Evolutionary conservation across 1,140 invertebrate genomes (phyloP), one percentile per base, ranked within the genome.

Genomic region (Neelides sp.): DNA sequence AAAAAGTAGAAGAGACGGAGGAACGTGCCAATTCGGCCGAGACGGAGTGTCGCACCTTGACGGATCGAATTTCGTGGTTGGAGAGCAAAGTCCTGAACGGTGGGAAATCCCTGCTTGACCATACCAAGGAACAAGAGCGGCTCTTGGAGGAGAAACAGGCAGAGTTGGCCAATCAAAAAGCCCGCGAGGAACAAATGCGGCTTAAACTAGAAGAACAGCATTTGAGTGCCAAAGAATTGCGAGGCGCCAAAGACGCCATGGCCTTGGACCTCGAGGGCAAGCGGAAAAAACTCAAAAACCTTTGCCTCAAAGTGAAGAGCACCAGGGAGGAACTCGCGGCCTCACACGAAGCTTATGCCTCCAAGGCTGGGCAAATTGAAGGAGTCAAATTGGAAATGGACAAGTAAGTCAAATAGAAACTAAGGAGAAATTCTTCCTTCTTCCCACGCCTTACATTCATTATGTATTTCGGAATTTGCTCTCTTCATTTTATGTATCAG

Each of bases 31-130:
- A 65, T 13, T 64, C 72, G 62, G 71, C 79, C 63, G 68, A 71
- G 61, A 68, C 71, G 69, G 71, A 69, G 23, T 71, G 72, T 59
- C 69, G 73, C 42, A 67, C 69, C 47, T 63, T 80, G 4, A 67
- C 65, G 8, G 54, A 63, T 50, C 72, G 78, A 64, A 72, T 78
- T 56, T 64, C 72, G 47, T 75, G 82, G 36, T 77, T 95, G 66
- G 87, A 94, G 66, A 85, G 85, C 59, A 86, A 92, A 64, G 69
- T 95, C 51, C 76, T 95, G 26, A 77, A 78, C 52, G 91, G 90
- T 26, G 74, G 73, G 1, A 88, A 85, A 65, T 88, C 89, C 66
- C 82, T 95, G 40, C 75, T 92, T 19, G 87, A 93, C 66, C 86
- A 89, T 61, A 88, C 90, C 12, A 86, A 87, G 64, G 80, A 91